Evolutionary conservation across 2,888 invertebrate genomes (phyloP).

Genomic region (Agrochola litura): DNA sequence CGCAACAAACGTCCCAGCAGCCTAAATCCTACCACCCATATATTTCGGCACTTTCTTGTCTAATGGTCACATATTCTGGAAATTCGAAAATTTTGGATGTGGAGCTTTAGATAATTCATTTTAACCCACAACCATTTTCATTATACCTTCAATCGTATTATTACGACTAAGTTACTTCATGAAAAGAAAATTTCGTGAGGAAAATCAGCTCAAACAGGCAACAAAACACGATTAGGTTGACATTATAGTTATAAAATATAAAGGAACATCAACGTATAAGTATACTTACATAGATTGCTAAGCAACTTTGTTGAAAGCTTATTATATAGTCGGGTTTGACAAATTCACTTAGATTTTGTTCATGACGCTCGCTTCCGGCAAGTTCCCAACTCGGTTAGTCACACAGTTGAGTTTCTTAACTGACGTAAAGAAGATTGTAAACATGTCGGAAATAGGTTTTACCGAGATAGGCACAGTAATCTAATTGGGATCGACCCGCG

Average conservation of each 20-base stretch:
- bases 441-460: slow-evolving; percentile 75
- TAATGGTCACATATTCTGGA: background rate
- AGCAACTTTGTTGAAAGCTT: slow-evolving; percentile 82
- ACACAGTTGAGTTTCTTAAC: slow-evolving; percentile 71
- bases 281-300: slow-evolving; percentile 73
- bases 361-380: slow-evolving; percentile 80
- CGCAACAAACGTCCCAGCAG: too few species aligned
- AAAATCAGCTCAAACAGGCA: slow-evolving; percentile 10
- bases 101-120: background rate
- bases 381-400: slow-evolving; percentile 83
- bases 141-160: background rate
- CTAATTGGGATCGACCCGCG: slow-evolving; percentile 60
- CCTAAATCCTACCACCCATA: background rate
- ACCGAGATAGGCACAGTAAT: slow-evolving; percentile 67
- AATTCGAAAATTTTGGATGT: background rate
- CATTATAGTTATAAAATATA: slow-evolving; percentile 35
- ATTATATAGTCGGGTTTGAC: slow-evolving; percentile 86
- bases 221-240: slow-evolving; percentile 34
- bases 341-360: slow-evolving; percentile 88
- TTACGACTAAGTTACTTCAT: background rate
- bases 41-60: background rate
- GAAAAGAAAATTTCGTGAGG: slow-evolving; percentile 3
- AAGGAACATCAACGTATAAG: slow-evolving; percentile 31
- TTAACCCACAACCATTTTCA: background rate
- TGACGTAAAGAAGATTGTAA: slow-evolving; percentile 75